phyloP scores from a whole-genome alignment of 2,113 vertebrate species.

The Eptatretus burgeri region DNA sequence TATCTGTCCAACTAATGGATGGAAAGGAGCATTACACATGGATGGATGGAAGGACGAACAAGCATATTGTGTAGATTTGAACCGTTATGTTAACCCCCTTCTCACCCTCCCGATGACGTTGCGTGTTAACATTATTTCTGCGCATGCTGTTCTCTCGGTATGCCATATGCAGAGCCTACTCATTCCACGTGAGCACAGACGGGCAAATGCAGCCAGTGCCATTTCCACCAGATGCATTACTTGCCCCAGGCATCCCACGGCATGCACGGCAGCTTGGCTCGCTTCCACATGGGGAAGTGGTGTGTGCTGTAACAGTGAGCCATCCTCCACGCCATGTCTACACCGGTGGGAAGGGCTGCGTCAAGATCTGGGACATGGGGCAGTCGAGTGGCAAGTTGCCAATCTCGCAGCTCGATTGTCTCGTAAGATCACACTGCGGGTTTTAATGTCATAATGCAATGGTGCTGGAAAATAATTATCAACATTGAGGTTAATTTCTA shows the following conservation, averaged over 20 bases:
- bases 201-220: slow-evolving; percentile 29
- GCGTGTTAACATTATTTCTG: too few relatives aligned
- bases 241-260: slow-evolving; percentile 14
- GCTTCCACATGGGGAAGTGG: slow-evolving; percentile 9
- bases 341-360: slow-evolving; percentile 9
- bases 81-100: too few relatives aligned
- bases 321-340: slow-evolving; percentile 8
- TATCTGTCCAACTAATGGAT: too few relatives aligned
- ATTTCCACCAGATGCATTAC: slow-evolving; percentile 16
- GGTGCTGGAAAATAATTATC: too few relatives aligned
- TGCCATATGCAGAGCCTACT: slow-evolving; percentile 17
- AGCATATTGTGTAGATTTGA: too few relatives aligned
- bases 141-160: too few relatives aligned
- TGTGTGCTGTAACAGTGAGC: slow-evolving; percentile 8
- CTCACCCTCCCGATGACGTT: too few relatives aligned
- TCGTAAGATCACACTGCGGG: slow-evolving; percentile 14
- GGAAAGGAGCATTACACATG: too few relatives aligned
- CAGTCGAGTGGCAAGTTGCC: slow-evolving; percentile 8
- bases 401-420: slow-evolving; percentile 17
- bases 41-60: too few relatives aligned
- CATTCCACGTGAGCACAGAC: slow-evolving; percentile 25
- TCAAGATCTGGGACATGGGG: slow-evolving; percentile 10
- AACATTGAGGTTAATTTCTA: too few relatives aligned
- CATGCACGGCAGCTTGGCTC: slow-evolving; percentile 14
- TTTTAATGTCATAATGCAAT: background rate